phyloP scores from a whole-genome alignment of 92 coral and sea anemone genomes.

The Micromussa lordhowensis region DNA sequence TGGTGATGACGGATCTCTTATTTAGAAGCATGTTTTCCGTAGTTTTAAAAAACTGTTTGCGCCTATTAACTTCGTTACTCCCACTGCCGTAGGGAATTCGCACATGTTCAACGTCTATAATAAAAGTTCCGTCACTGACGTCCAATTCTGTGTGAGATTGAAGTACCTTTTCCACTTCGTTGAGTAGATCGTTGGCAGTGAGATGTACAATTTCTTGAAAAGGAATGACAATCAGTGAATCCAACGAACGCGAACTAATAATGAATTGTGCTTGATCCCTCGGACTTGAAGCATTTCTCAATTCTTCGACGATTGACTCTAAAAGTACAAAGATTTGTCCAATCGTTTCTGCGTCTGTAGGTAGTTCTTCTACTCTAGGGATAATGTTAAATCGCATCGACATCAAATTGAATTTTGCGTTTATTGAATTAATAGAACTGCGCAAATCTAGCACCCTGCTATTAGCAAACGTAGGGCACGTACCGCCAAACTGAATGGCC shows the following conservation, averaged over 20 bases:
- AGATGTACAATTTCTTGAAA: neutral
- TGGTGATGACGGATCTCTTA: too few species aligned
- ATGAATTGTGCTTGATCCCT: slow-evolving; percentile 3
- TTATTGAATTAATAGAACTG: neutral
- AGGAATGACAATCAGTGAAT: neutral
- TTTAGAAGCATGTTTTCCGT: neutral
- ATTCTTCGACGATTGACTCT: neutral
- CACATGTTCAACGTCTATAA: too few species aligned
- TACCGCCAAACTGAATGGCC: too few species aligned
- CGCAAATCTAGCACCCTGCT: neutral
- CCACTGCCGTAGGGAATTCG: neutral
- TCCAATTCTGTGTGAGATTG: too few species aligned
- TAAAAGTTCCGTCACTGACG: too few species aligned
- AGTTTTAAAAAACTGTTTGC: neutral
- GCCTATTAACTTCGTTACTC: neutral
- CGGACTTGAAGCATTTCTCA: neutral
- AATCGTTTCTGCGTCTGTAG: too few species aligned
- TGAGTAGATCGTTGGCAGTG: too few species aligned
- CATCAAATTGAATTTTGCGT: neutral
- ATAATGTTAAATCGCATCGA: neutral
- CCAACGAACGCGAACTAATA: neutral
- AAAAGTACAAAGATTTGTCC: neutral
- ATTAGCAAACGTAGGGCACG: too few species aligned
- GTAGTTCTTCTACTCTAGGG: neutral
- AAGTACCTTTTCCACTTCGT: too few species aligned